Evolutionary conservation across 1,140 invertebrate genomes (phyloP), one percentile per base, ranked within the genome.

Genomic region (Pectinophora gossypiella): DNA sequence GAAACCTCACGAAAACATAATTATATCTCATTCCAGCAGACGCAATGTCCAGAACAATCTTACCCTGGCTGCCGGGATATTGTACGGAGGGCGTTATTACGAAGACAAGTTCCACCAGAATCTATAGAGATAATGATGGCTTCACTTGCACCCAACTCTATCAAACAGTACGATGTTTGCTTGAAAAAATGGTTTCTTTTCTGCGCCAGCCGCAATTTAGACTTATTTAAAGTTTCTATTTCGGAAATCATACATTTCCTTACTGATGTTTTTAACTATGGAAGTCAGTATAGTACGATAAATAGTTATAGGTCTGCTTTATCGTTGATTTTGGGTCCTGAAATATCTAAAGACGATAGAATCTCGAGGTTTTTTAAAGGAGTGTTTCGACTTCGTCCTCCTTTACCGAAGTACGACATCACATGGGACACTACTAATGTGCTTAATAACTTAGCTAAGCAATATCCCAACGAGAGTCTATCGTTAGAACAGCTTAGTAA

Each of bases 11-110:
- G 19, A 43, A 6, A 16, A 43, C 5, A 19, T 19, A 5, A 19
- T 43, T 5, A 19, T 43, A 5, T 43, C 40, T 19, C 40, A 43
- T 43, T 43, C 16, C 40, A 43, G 40, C 40, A 19, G 19, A 3
- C 19, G 40, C 3, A 19, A 43, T 13, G 6, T 43, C 18, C 40
- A 43, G 15, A 3, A 16, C 3, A 4, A 43, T 5, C 40, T 38
- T 38, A 38, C 13, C 36, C 36, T 38, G 36, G 36, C 13, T 38
- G 36, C 36, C 7, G 36, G 36, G 19, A n/a, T 43, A 43, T 43
- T 43, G 19, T 43, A 4, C 40, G 40, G 16, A 13, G 2, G 19
- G 40, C 40, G 13, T 7, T 43, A 19, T 19, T 43, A n/a, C 15
- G 19, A 18, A 16, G 19, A 5, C 2, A n/a, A 16, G 18, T 43